Evolutionary conservation across 2,888 invertebrate genomes (phyloP).

Genomic region (Brachylomia viminalis): DNA sequence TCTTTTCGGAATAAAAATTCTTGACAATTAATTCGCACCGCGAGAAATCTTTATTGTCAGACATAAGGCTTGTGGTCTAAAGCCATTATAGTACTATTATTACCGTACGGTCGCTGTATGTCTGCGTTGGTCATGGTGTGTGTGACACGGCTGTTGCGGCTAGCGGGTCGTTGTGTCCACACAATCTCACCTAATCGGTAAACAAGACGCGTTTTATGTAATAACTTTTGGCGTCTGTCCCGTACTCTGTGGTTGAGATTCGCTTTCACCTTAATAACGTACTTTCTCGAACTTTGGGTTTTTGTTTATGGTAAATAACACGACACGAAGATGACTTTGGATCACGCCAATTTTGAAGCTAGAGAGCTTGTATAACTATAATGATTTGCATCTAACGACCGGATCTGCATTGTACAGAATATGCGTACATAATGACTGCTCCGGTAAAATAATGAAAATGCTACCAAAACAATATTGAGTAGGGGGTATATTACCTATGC

Average conservation of each 20-base stretch:
- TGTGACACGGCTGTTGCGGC: constrained; percentile 53
- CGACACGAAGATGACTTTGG: constrained; percentile 55
- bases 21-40: background rate
- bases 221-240: constrained; percentile 80
- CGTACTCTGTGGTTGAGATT: constrained; percentile 78
- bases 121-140: too few species aligned
- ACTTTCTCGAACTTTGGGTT: constrained; percentile 84
- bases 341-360: constrained; percentile 59
- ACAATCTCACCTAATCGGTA: constrained; percentile 82
- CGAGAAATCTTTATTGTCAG: constrained; percentile 18
- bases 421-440: background rate
- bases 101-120: background rate
- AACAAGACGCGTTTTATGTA: constrained; percentile 83
- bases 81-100: background rate
- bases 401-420: constrained; percentile 62
- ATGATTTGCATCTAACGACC: constrained; percentile 59
- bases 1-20: background rate
- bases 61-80: background rate
- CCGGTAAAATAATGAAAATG: background rate
- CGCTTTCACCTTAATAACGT: constrained; percentile 85
- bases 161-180: constrained; percentile 62
- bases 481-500: background rate
- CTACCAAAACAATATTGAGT: background rate
- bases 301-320: constrained; percentile 66
- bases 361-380: constrained; percentile 43